Conservation (phyloP, 1,140 invertebrate species). For the Microplitis demolitor region DNA sequence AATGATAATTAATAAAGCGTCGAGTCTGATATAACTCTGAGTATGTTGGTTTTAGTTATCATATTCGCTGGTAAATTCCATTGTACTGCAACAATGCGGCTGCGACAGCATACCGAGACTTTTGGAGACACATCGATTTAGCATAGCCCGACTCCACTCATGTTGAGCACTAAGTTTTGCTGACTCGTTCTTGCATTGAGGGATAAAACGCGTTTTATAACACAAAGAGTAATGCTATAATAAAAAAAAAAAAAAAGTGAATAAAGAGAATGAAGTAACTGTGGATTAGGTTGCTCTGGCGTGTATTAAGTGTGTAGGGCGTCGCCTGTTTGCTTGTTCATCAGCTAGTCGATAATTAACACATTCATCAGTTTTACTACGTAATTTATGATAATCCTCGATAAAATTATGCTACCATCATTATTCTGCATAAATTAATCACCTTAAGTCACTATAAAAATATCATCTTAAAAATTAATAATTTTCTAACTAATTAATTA, state of each 20-base stretch:
- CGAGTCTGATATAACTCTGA: background rate
- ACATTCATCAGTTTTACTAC: slow-evolving; percentile 18
- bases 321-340: slow-evolving; percentile 29
- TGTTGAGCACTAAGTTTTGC: slow-evolving; percentile 25
- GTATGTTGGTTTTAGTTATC: slow-evolving; percentile 14
- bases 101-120: background rate
- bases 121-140: slow-evolving; percentile 20
- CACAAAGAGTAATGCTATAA: background rate
- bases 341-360: slow-evolving; percentile 59
- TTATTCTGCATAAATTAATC: too few relatives aligned
- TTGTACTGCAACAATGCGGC: slow-evolving; percentile 26
- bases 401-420: too few relatives aligned
- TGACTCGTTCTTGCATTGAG: slow-evolving; percentile 21
- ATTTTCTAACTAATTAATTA: too few relatives aligned
- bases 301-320: slow-evolving; percentile 35
- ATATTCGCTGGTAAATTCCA: slow-evolving; percentile 25
- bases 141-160: background rate
- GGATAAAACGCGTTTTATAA: slow-evolving; percentile 12
- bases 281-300: slow-evolving; percentile 52
- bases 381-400: background rate
- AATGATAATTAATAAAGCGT: background rate
- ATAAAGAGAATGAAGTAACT: slow-evolving; percentile 27
- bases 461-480: too few relatives aligned
- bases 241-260: slow-evolving; percentile 7
- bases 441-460: too few relatives aligned